Evolutionary conservation across 2,888 invertebrate genomes (phyloP).

Genomic region (Anodontia alba): DNA sequence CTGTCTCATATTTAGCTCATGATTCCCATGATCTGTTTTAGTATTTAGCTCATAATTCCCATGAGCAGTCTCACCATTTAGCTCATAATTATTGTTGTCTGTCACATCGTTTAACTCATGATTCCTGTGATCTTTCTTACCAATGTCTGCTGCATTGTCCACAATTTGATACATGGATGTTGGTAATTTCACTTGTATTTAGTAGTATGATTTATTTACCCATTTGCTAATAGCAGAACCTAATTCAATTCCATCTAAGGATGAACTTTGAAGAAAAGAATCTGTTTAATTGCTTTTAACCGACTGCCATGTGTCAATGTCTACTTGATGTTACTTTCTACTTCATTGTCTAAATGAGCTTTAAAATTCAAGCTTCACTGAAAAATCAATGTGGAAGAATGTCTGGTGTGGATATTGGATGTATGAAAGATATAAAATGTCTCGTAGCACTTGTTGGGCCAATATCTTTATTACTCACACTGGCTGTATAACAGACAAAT

Average conservation of each 20-base stretch:
- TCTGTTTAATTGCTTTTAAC: background rate
- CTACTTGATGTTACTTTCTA: background rate
- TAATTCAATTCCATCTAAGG: background rate
- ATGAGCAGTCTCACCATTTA: no score
- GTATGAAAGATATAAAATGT: background rate
- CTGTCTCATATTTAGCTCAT: no score
- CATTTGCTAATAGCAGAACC: background rate
- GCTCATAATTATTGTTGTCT: no score
- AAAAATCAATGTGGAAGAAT: slow-evolving; percentile 11
- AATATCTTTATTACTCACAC: background rate
- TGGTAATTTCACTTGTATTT: background rate
- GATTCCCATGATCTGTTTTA: no score
- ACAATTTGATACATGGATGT: no score
- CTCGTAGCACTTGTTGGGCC: slow-evolving; percentile 13
- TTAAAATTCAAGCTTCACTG: slow-evolving; percentile 9
- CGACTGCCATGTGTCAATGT: background rate
- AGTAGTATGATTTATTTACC: no score
- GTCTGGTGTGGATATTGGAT: slow-evolving; percentile 1
- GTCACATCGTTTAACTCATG: no score
- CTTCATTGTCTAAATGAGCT: slow-evolving; percentile 3
- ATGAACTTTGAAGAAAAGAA: background rate
- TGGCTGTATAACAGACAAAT: background rate
- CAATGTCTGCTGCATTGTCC: no score
- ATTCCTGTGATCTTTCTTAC: no score
- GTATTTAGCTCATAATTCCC: no score